These are phyloP conservation scores for Petrocephalus sullivani DNA, from an alignment of 2,797 vertebrate genomes.

Conservation along the genomic window DNA sequence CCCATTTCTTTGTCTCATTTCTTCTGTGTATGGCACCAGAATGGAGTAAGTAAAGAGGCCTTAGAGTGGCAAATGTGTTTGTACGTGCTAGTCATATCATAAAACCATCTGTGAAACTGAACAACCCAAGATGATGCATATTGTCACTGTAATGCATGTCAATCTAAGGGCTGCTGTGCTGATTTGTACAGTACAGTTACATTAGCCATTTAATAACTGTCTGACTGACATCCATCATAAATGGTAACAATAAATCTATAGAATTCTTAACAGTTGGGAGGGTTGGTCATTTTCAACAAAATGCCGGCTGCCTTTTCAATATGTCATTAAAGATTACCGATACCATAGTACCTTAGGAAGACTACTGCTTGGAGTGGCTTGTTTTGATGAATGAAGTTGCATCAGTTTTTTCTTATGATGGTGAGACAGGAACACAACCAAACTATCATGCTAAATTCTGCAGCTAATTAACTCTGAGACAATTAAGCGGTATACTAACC, in stretches of 20 bases:
- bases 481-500: background rate
- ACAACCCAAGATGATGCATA: background rate
- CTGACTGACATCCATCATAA: background rate
- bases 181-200: background rate
- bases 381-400: slow-evolving; percentile 12
- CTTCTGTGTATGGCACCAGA: slow-evolving; percentile 69
- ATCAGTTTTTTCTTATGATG: slow-evolving; percentile 36
- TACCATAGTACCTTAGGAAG: slow-evolving; percentile 19
- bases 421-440: slow-evolving; percentile 32
- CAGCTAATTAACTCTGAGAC: background rate
- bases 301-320: slow-evolving; percentile 43
- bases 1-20: slow-evolving; percentile 52
- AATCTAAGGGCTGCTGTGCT: background rate
- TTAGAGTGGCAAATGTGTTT: slow-evolving; percentile 75
- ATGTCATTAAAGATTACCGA: slow-evolving; percentile 15
- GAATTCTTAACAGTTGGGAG: slow-evolving; percentile 20
- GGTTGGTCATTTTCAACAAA: slow-evolving; percentile 41
- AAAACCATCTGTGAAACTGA: slow-evolving; percentile 32
- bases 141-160: background rate
- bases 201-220: background rate
- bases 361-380: slow-evolving; percentile 29
- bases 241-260: background rate
- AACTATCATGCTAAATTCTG: background rate
- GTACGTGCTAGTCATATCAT: slow-evolving; percentile 53
- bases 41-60: slow-evolving; percentile 81